These are phyloP conservation scores for Potamarius usumacintae DNA, from an alignment of 2,113 vertebrate genomes.

Conservation along the genomic window DNA sequence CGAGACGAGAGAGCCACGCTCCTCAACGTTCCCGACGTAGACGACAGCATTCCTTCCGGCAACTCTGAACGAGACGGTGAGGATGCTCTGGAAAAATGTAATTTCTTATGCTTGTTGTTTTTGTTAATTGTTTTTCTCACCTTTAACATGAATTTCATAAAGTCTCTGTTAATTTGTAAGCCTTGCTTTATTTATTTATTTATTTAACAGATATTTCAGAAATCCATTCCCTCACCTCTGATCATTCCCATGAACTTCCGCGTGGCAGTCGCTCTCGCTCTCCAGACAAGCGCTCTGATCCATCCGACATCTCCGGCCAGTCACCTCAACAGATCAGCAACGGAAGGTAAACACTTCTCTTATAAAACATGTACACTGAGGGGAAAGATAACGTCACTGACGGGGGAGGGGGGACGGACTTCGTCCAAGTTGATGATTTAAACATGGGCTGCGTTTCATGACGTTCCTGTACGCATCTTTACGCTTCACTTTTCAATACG, in stretches of 20 bases:
- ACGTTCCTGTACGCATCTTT: background rate
- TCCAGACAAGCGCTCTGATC: constrained; percentile 88
- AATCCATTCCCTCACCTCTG: constrained; percentile 97
- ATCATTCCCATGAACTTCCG: constrained; percentile 91
- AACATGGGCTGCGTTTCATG: background rate
- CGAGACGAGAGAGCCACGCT: constrained; percentile 92
- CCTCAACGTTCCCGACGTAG: constrained; percentile 92
- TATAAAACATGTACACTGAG: background rate
- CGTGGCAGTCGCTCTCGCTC: constrained; percentile 85
- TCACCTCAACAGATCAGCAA: constrained; percentile 94
- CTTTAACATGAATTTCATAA: background rate
- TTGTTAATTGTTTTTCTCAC: background rate
- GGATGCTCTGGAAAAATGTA: background rate
- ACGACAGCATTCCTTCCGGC: constrained; percentile 94
- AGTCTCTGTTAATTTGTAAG: background rate
- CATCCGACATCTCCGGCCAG: constrained; percentile 87
- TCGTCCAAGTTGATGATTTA: too few species aligned
- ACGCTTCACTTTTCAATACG: background rate
- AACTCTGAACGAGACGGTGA: constrained; percentile 96
- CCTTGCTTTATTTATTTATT: constrained; percentile 57
- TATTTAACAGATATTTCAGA: constrained; percentile 92
- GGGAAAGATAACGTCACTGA: too few species aligned
- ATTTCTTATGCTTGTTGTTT: background rate
- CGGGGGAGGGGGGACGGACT: too few species aligned
- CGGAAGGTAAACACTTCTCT: constrained; percentile 82